Base-by-base conservation (phyloP, 2,113 vertebrate species). In the Alces alces region DNA sequence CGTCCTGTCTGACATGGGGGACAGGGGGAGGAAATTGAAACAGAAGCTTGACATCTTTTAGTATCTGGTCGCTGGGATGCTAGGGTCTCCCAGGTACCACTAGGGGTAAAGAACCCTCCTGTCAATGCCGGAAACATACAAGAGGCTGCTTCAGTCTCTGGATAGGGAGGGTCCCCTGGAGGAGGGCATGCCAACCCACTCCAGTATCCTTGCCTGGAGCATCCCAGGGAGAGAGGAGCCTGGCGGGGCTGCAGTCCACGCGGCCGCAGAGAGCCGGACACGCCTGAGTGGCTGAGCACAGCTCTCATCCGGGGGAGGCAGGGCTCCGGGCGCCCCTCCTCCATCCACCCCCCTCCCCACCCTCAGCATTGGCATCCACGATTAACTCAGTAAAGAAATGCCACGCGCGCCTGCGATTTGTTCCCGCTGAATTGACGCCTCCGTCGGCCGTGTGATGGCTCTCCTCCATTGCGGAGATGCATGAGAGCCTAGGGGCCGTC, bases 331-430 rank as follows among this genome's bases (percentile, higher is more conserved):
- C 21, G 1, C 27, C 27, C 27, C 36, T 9, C 27, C 36, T 23
- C 21, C 27, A 15, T 11, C 25, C 8, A 2, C 66, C 7, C 25
- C 2, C 30, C 0, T 5, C 1, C 66, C 7, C 25, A n/a, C 3
- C 17, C 0, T 14, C 0, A 13, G 19, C 98, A 98, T 98, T 99
- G 98, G 98, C 98, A 98, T 99, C 98, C 98, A 98, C 99, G 98
- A 99, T 98, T 99, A 99, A 99, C 99, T 99, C 99, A 98, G 98
- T 99, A 99, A 99, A 99, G 99, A 99, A 99, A 99, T 96, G 98
- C 99, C 99, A 99, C 98, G 9, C 19, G 2, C 4, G 0, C 99
- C 98, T 99, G 98, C 98, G 99, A 99, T 99, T 98, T 98, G 98
- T 98, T 98, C 99, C 99, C 99, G 99, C 99, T 99, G 99, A 99